These are phyloP conservation scores for Drosophila peninsularis DNA, from an alignment of 2,888 invertebrate species.

Conservation along the genomic window DNA sequence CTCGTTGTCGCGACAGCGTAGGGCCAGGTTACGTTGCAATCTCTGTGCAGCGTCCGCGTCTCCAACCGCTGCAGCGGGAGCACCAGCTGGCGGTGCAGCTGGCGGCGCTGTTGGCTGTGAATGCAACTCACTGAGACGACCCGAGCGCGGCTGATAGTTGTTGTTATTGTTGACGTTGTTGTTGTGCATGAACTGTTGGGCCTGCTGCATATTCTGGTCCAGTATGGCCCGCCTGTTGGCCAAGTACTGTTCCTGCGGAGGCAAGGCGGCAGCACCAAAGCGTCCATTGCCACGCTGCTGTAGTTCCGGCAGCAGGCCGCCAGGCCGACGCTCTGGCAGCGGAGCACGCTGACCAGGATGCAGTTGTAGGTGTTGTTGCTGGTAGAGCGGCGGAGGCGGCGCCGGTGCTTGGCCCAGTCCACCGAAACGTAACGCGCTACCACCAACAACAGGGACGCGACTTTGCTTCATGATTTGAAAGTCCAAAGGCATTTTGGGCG, in stretches of 20 bases:
- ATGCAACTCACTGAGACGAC: constrained; percentile 77
- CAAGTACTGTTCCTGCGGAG: constrained; percentile 79
- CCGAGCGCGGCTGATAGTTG: constrained; percentile 80
- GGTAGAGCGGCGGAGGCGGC: constrained; percentile 53
- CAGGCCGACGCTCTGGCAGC: constrained; percentile 51
- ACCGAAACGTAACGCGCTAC: constrained; percentile 56
- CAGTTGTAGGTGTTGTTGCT: constrained; percentile 18
- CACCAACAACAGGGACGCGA: constrained; percentile 78
- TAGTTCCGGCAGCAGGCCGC: constrained; percentile 51
- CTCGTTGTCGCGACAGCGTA: constrained; percentile 83
- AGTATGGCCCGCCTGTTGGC: constrained; percentile 82
- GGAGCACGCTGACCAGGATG: constrained; percentile 47
- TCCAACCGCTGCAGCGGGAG: constrained; percentile 47
- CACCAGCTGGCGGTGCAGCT: constrained; percentile 21
- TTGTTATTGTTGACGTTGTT: constrained; percentile 79
- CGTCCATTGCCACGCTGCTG: constrained; percentile 67
- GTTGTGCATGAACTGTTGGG: constrained; percentile 77
- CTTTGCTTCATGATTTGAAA: constrained; percentile 84
- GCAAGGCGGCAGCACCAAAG: constrained; percentile 57
- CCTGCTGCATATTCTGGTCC: constrained; percentile 79
- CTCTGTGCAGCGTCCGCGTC: constrained; percentile 84
- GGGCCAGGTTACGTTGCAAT: constrained; percentile 83
- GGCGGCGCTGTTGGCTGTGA: constrained; percentile 50
- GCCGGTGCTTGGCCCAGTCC: constrained; percentile 57
- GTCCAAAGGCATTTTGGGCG: constrained; percentile 83